Evolutionary conservation across 2,113 vertebrate genomes (phyloP).

Genomic region (Lampris incognitus): DNA sequence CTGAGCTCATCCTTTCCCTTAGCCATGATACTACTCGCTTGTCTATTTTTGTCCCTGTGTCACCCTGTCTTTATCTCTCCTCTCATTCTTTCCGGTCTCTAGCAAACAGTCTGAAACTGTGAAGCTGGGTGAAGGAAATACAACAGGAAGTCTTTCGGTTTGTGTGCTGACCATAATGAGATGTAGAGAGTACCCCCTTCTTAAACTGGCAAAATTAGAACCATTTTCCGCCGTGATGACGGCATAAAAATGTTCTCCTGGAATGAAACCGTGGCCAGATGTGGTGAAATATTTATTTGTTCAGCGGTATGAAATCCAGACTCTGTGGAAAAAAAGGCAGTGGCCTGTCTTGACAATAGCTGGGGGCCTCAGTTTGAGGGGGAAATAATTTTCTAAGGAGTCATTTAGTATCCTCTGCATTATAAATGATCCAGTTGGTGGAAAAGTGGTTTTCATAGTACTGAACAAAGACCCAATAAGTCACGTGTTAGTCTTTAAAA

Average conservation of each 20-base stretch:
- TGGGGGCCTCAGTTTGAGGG: neutral
- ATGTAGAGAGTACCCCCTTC: neutral
- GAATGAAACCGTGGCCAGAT: conserved; percentile 26
- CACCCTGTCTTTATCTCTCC: neutral
- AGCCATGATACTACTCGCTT: neutral
- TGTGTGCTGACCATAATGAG: neutral
- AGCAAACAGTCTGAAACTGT: neutral
- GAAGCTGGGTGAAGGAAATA: conserved; percentile 5
- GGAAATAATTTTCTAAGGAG: neutral
- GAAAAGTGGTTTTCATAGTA: too few species aligned
- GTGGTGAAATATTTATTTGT: conserved; percentile 5
- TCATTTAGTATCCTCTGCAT: too few species aligned
- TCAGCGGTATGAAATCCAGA: conserved; percentile 12
- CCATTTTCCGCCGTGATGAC: neutral
- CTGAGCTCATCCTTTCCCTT: neutral
- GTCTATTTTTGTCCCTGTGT: neutral
- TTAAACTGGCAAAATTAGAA: conserved; percentile 19
- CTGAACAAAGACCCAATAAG: too few species aligned
- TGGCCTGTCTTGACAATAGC: conserved; percentile 17
- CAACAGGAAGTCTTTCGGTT: conserved; percentile 30
- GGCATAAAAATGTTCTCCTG: neutral
- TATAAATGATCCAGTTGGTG: neutral
- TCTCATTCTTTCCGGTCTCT: neutral
- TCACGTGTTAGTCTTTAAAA: too few species aligned
- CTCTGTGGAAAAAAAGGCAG: neutral